A percentile compares a stretch with the other conserved stretches of the same genome.
phyloP scores from a whole-genome alignment of 2,113 vertebrate genomes.

The Mustela lutreola region DNA sequence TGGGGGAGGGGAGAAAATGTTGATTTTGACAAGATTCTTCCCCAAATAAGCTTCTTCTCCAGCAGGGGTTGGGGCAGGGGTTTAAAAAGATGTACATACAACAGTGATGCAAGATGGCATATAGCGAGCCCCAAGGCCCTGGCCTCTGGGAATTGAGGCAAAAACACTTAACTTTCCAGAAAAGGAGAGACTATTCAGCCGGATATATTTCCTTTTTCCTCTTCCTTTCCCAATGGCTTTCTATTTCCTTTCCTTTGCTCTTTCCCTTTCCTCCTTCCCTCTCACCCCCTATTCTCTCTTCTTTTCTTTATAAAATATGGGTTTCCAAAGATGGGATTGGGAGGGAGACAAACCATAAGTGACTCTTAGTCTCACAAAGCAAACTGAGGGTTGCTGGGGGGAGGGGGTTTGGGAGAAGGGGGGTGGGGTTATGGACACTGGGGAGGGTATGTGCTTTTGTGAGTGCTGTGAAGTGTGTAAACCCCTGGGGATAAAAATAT shows the following conservation, averaged over 20 bases:
- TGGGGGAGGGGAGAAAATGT: background rate
- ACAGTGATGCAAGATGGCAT: background rate
- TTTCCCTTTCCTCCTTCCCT: background rate
- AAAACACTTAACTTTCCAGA: background rate
- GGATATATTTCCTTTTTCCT: background rate
- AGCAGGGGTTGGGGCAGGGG: background rate
- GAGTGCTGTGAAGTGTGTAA: too few relatives aligned
- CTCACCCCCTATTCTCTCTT: background rate
- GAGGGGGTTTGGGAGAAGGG: too few relatives aligned
- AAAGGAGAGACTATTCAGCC: background rate
- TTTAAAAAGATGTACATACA: background rate
- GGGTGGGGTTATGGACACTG: too few relatives aligned
- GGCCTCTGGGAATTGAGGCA: background rate
- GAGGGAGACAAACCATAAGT: too few relatives aligned
- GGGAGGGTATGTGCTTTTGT: too few relatives aligned
- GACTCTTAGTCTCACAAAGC: too few relatives aligned
- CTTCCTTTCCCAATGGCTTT: background rate
- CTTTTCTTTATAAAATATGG: background rate
- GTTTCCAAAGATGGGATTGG: background rate
- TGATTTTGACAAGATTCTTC: background rate
- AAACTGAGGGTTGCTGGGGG: too few relatives aligned
- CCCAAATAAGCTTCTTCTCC: background rate
- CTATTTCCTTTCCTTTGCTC: background rate
- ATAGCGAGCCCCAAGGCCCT: background rate
- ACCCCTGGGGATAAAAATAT: too few relatives aligned